A percentile compares a stretch with the other conserved stretches of the same genome.
These are phyloP conservation scores for Leptopterna dolabrata DNA, from an alignment of 2,888 invertebrate genomes.

Conservation along the genomic window DNA sequence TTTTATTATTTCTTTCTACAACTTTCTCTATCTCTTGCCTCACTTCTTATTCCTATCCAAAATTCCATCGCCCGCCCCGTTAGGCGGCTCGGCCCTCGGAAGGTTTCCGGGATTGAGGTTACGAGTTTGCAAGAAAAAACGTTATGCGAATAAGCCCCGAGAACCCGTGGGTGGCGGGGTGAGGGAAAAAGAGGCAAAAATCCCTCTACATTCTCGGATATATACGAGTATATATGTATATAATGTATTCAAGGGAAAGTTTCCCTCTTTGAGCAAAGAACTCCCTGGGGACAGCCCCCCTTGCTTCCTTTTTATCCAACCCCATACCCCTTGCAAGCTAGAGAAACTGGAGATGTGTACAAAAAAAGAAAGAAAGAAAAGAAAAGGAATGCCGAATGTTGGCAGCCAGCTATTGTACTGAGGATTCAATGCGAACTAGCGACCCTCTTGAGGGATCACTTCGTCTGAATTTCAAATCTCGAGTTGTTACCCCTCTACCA, in stretches of 20 bases:
- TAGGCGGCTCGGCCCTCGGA: background rate
- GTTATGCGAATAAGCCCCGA: constrained; percentile 21
- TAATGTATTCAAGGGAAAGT: constrained; percentile 45
- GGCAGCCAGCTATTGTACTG: constrained; percentile 21
- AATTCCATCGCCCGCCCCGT: background rate
- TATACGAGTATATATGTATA: constrained; percentile 40
- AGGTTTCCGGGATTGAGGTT: constrained; percentile 22
- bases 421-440: constrained; percentile 44
- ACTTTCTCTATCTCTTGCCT: background rate
- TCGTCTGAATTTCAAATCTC: constrained; percentile 51
- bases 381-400: background rate
- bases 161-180: background rate
- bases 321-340: background rate
- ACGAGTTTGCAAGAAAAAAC: constrained; percentile 34
- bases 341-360: background rate
- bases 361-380: background rate
- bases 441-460: constrained; percentile 50
- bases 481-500: background rate
- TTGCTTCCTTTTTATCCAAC: background rate
- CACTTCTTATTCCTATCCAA: background rate
- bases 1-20: background rate
- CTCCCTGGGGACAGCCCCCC: background rate
- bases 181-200: constrained; percentile 21
- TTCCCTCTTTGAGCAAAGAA: constrained; percentile 46
- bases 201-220: constrained; percentile 5